Base-by-base conservation (phyloP, 1,140 invertebrate species). In the Drosophila kepulauana region DNA sequence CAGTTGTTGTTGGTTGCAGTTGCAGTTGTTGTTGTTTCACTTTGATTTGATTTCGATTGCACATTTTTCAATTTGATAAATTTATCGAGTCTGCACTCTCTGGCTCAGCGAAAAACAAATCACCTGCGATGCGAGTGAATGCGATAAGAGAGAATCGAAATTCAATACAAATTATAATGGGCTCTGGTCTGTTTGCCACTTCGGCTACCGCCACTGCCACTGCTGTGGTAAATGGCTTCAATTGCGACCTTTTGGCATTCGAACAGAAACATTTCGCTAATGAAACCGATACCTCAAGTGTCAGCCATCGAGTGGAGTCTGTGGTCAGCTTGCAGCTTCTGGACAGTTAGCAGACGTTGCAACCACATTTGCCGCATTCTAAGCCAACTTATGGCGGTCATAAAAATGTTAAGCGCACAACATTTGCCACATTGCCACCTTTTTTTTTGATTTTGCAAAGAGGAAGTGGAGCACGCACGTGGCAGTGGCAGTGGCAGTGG, bases 391-490 rank as follows among this genome's bases (percentile, higher is more conserved):
- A 89, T 89, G 75, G 68, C 66, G 58, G 67, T 66, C 85, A 89
- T 89, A 89, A 89, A 89, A 89, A 81, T 85, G 85, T 89, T 89
- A 89, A 89, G 85, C 85, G 74, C 62, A 74, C 75, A 79, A 81
- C 85, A 89, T 89, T 89, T 89, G 85, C 85, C 86, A 89, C 85
- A 89, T 89, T 89, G 85, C 43, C 85, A 89, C 85, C 84, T 88
- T 84, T 89, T 25, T 25, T 25, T 20, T 20, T n/a, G n/a, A 25
- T 4, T 25, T 75, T 78, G 65, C 81, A 67, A 49, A 70, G 46
- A 66, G 75, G 64, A 87, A 88, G 72, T 87, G 78, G 84, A 87
- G 84, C 84, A 87, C 84, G 74, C 84, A 87, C 84, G 84, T 88
- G 84, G 82, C 82, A 81, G 30, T 49, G 30, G 35, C 49, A 38